Evolutionary conservation across 1,140 invertebrate species (phyloP), one percentile per base, ranked within the genome.

Genomic region (Oppia nitens): DNA sequence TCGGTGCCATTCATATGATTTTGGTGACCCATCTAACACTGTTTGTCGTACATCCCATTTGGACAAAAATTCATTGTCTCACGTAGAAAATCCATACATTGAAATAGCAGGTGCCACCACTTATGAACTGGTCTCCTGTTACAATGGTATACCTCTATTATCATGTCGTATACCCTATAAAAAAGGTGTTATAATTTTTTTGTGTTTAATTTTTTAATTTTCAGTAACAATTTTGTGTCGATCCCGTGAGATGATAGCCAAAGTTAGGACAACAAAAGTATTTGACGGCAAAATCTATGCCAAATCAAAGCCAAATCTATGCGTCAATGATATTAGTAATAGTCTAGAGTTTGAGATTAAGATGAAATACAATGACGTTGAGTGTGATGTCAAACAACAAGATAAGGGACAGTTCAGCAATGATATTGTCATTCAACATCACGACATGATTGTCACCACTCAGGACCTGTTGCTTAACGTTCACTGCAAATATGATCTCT

Each of bases 231-330:
- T 68, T 29, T 32, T 63, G 12, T 94, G 90, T 66, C 65, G 70
- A 40, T 84, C 87, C 0, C 84, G 85, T 49, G 87, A 92, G 69
- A 94, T 94, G 90, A 80, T 91, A 47, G 88, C 89, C 23, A 79
- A 80, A 24, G 90, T 94, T 66, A 83, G 86, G 68, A 93, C 89
- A 6, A 89, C 83, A 57, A 91, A 89, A 59, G 74, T 93, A 3
- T 94, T 94, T 74, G 85, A 89, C 69, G 90, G 90, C 48, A 94
- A 93, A 73, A 85, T 93, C 48, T 93, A 93, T 73, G 87, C 87
- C 17, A 92, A 92, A 68, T 85, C 87, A 20, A 85, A 85, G 63
- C 88, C 89, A 21, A 91, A 90, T 68, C 87, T 86, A 1, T 94
- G 90, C 71, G 84, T 91, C 1, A 79, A 83, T 53, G 89, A 94